Percentiles rank a stretch among this genome's conserved stretches.
Evolutionary conservation across 2,888 invertebrate genomes (phyloP).

Genomic region (Aphidius colemani): DNA sequence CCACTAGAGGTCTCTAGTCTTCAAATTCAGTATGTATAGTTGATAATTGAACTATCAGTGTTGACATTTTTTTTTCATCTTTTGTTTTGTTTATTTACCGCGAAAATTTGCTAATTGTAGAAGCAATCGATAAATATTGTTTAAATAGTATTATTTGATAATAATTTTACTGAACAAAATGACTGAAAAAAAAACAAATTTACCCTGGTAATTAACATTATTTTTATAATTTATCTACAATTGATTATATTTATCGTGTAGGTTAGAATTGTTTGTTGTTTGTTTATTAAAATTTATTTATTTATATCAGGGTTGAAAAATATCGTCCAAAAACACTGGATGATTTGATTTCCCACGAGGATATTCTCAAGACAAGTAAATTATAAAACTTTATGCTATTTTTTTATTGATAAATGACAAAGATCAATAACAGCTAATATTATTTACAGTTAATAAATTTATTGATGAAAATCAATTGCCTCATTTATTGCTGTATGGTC

Average conservation of each 20-base stretch:
- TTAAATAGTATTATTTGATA: background rate
- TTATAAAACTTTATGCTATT: slow-evolving; percentile 30
- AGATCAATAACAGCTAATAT: slow-evolving; percentile 15
- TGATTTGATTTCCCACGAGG: slow-evolving; percentile 95
- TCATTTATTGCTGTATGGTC: slow-evolving; percentile 96
- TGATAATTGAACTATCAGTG: no score
- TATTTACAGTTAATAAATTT: slow-evolving; percentile 76
- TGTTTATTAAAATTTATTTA: background rate
- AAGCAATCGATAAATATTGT: background rate
- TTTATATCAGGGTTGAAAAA: slow-evolving; percentile 87
- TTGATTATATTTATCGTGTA: slow-evolving; percentile 22
- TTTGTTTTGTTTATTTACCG: no score
- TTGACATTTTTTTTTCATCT: no score
- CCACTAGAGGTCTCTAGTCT: no score
- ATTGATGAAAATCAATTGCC: slow-evolving; percentile 91
- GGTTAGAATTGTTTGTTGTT: slow-evolving; percentile 13
- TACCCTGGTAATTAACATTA: slow-evolving; percentile 65
- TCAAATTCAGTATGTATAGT: no score
- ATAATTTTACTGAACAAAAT: slow-evolving; percentile 16
- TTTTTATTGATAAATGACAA: slow-evolving; percentile 37
- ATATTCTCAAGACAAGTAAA: slow-evolving; percentile 95
- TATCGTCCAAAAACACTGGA: slow-evolving; percentile 90
- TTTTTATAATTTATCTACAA: slow-evolving; percentile 15
- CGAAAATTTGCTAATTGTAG: no score
- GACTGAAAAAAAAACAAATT: slow-evolving; percentile 57